Percentiles rank a stretch among this genome's conserved stretches.
Conservation (phyloP, 2,113 vertebrate species). For the human region GRCh38 chr14:37545501-37546000, state of each 20-base stretch:
- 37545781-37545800: conserved; percentile 54
- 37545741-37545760: background rate
- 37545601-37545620: conserved; percentile 3
- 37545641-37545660: background rate
- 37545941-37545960: conserved; percentile 35
- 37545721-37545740: background rate
- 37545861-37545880: conserved; percentile 63
- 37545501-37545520: background rate
- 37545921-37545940: conserved; percentile 42
- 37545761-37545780: background rate
- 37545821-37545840: conserved; percentile 72
- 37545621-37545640: conserved; percentile 18
- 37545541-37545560: background rate
- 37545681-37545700: background rate
- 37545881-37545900: conserved; percentile 46
- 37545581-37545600: background rate
- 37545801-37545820: conserved; percentile 60
- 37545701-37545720: conserved; percentile 26
- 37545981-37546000: background rate
- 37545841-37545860: conserved; percentile 64
- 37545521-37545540: conserved; percentile 7
- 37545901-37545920: conserved; percentile 1
- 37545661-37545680: background rate
- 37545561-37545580: background rate
- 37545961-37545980: conserved; percentile 19